Base-by-base conservation (phyloP, 1,140 invertebrate genomes). In the Macrocentrus cingulum region DNA sequence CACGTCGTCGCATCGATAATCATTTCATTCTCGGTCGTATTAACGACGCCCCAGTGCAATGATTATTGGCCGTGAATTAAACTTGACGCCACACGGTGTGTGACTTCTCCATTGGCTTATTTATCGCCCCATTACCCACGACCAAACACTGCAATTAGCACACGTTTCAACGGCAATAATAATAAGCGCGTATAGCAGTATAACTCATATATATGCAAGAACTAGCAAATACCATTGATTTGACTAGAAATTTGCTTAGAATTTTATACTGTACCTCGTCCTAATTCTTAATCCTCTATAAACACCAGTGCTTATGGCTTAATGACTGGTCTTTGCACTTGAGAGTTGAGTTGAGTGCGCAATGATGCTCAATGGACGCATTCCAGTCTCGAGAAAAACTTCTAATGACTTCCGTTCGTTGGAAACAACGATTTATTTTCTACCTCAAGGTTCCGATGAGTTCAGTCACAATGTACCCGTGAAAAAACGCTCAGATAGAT, bases 1-100 rank as follows among this genome's bases (percentile, higher is more conserved):
- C 49, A 51, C 49, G 49, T 37, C 29, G 49, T 51, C 32, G 32
- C 32, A 51, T 51, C 49, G 49, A 51, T 51, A 51, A 51, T 51
- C 49, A 51, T 34, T 51, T 51, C 32, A 51, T 51, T 51, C 32
- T 36, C 49, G 49, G 7, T 15, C 2, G 16, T 16, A 49, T 49
- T 49, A 49, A 49, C 29, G 23, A 49, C 32, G 32, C 32, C 32
- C 16, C 23, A 13, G 29, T 39, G 13, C 13, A 39, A 37, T 16
- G 32, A 36, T 51, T 15, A 51, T 51, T 51, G 49, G 32, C 49
- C 49, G 49, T 51, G 49, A 51, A 51, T 51, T 51, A 37, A 51
- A 49, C 23, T 16, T 11, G 16, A 32, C 29, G 13, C 36, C 15
- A 29, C 9, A 5, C 4, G 9, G 25, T 29, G 25, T 29, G 25